Percentiles rank a stretch among this genome's conserved stretches.
Evolutionary conservation across 2,113 vertebrate species (phyloP).

Genomic region (Ceyx margarethae): DNA sequence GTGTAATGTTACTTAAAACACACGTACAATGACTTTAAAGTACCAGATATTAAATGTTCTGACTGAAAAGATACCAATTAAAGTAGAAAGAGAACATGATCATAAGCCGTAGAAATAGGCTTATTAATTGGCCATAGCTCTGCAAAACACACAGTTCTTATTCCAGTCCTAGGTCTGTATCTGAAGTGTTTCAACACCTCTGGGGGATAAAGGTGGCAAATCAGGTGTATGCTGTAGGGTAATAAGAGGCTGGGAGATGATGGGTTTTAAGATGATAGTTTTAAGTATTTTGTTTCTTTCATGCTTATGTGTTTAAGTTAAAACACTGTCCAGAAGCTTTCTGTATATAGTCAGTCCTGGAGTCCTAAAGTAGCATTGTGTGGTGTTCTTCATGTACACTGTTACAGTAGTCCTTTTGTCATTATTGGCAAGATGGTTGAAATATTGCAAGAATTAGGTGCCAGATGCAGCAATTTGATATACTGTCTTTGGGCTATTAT

Average conservation of each 20-base stretch:
- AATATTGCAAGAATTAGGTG: neutral
- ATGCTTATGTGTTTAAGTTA: neutral
- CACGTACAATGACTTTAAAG: neutral
- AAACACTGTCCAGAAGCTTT: neutral
- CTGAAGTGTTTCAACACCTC: neutral
- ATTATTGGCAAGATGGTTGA: neutral
- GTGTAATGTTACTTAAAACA: neutral
- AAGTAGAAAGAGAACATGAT: neutral
- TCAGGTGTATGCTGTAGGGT: neutral
- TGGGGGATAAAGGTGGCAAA: neutral
- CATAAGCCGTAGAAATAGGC: neutral
- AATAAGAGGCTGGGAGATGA: neutral
- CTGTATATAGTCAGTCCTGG: neutral
- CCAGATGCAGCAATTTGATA: neutral
- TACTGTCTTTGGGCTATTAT: neutral
- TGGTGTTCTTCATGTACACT: neutral
- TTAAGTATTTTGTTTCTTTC: neutral
- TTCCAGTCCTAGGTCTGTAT: neutral
- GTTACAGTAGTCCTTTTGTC: neutral
- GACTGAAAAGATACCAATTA: slow-evolving; percentile 10
- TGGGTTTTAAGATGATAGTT: neutral
- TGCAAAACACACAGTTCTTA: neutral
- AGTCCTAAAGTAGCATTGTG: neutral
- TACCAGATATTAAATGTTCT: slow-evolving; percentile 6
- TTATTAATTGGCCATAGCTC: neutral